Evolutionary conservation across 2,797 vertebrate species (phyloP).

Genomic region (Gymnothorax javanicus): DNA sequence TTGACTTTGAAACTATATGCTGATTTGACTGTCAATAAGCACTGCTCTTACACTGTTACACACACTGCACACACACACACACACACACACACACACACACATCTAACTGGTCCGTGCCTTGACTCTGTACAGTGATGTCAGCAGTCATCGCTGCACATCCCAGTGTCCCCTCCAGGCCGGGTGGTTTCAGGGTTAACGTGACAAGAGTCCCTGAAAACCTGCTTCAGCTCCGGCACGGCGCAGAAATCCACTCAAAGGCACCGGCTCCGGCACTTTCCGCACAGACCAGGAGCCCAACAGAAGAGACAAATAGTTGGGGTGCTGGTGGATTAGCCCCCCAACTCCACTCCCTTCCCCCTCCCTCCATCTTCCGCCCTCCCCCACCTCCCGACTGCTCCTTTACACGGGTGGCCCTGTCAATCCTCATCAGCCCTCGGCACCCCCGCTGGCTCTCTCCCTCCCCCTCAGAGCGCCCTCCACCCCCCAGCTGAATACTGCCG

Average conservation of each 20-base stretch:
- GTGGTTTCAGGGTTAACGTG: neutral
- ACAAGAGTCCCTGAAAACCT: neutral
- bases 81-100: neutral
- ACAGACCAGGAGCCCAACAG: constrained; percentile 15
- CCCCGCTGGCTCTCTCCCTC: constrained; percentile 17
- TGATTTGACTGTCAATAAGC: neutral
- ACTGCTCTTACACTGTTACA: neutral
- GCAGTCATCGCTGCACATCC: neutral
- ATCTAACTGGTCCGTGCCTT: neutral
- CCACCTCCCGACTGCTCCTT: constrained; percentile 53
- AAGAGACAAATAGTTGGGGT: constrained; percentile 15
- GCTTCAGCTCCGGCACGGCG: neutral
- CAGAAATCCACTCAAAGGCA: neutral
- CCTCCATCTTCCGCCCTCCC: constrained; percentile 44
- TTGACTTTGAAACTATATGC: neutral
- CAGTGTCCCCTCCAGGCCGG: neutral
- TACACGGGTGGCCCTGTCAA: constrained; percentile 70
- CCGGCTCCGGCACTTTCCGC: neutral
- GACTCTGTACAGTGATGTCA: neutral
- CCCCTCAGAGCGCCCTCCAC: neutral
- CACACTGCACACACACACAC: neutral
- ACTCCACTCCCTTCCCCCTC: constrained; percentile 41
- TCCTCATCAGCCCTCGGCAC: constrained; percentile 62
- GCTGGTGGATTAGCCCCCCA: constrained; percentile 10
- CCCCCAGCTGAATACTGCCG: too few species aligned